These are phyloP conservation scores for Terrapene triunguis DNA, from an alignment of 2,113 vertebrate species.

Conservation along the genomic window DNA sequence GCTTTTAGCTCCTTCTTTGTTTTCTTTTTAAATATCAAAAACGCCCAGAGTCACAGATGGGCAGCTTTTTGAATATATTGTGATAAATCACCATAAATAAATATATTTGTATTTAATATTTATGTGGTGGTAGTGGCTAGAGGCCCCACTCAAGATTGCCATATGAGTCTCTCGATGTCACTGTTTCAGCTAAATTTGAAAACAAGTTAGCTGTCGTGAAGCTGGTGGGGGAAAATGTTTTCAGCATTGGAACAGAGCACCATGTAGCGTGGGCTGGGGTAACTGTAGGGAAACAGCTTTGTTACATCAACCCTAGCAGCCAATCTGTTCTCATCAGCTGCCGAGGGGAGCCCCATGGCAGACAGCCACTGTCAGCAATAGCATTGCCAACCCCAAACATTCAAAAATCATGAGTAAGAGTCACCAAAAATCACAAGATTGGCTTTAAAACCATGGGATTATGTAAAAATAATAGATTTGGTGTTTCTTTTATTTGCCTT, in stretches of 20 bases:
- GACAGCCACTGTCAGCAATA: no score
- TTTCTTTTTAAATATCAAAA: neutral
- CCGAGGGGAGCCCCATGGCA: no score
- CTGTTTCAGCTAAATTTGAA: neutral
- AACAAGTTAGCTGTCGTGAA: accelerated
- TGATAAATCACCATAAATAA: neutral
- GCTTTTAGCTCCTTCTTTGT: neutral
- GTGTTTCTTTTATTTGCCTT: no score
- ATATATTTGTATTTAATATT: neutral
- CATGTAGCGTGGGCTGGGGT: no score
- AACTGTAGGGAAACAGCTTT: neutral
- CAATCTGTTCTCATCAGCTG: no score
- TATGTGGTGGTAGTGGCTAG: neutral
- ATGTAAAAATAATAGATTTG: no score
- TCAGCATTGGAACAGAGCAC: neutral
- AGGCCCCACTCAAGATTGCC: accelerated
- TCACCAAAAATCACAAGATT: no score
- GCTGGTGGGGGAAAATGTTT: accelerated
- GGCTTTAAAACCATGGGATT: no score
- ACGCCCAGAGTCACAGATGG: neutral
- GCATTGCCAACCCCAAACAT: no score
- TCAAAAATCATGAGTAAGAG: no score
- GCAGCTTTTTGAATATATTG: neutral
- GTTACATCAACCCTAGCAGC: neutral
- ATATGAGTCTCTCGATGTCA: neutral